Percentiles rank a stretch among this genome's conserved stretches.
Evolutionary conservation across 2,888 invertebrate genomes (phyloP).

Genomic region (Aphidius colemani): DNA sequence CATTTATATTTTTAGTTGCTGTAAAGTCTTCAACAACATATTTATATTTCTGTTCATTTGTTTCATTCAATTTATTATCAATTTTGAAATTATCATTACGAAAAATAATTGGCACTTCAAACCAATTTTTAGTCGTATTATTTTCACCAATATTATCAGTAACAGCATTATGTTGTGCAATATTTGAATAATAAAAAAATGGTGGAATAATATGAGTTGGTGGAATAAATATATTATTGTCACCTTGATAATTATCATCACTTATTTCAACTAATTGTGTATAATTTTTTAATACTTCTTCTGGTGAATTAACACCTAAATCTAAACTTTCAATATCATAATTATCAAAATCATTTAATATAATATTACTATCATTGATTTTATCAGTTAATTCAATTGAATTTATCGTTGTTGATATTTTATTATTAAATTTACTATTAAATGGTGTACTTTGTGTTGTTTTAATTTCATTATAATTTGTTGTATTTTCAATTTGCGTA

Average conservation of each 20-base stretch:
- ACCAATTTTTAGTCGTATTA: not conserved
- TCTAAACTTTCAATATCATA: too few species aligned
- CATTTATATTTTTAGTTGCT: too few species aligned
- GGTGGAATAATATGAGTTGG: conserved; percentile 34
- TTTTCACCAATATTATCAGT: not conserved
- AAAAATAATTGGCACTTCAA: not conserved
- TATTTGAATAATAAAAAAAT: conserved; percentile 21
- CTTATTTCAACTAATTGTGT: conserved; percentile 3
- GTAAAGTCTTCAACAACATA: not conserved
- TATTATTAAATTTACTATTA: not conserved
- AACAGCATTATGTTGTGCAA: conserved; percentile 15
- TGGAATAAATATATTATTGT: conserved; percentile 25
- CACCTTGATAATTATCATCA: conserved; percentile 17
- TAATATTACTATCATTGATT: too few species aligned
- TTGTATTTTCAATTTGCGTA: not conserved
- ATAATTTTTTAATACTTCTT: conserved; percentile 21
- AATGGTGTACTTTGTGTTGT: not conserved
- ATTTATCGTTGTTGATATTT: not conserved
- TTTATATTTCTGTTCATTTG: conserved; percentile 21
- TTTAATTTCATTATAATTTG: not conserved
- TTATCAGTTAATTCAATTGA: too few species aligned
- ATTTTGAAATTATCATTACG: not conserved
- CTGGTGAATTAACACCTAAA: conserved; percentile 14
- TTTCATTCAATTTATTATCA: not conserved
- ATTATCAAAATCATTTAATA: not conserved